These are phyloP conservation scores for Caenorhabditis auriculariae DNA, from an alignment of 2,888 invertebrate species.

Conservation along the genomic window DNA sequence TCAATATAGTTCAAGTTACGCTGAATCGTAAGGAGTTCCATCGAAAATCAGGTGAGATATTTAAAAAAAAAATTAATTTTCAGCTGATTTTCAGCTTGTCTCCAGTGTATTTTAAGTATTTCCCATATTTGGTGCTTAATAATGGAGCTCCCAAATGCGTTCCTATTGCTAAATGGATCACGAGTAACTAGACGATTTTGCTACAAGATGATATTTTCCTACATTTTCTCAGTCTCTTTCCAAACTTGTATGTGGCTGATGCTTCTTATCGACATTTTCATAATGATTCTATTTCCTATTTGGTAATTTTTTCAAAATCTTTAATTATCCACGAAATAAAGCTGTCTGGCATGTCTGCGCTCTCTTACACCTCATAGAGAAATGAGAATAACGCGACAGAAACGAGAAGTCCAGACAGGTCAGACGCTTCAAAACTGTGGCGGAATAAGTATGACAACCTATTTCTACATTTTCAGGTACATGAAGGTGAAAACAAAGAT, in stretches of 20 bases:
- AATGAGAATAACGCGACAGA: too few relatives aligned
- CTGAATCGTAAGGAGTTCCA: constrained; percentile 1
- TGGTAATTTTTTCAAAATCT: constrained; percentile 9
- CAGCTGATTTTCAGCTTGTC: constrained; percentile 8
- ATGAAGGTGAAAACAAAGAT: constrained; percentile 1
- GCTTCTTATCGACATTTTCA: constrained; percentile 12
- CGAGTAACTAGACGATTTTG: too few relatives aligned
- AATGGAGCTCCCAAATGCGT: constrained; percentile 12
- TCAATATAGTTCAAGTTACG: constrained; percentile 7
- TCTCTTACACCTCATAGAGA: too few relatives aligned
- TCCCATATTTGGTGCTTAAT: constrained; percentile 14
- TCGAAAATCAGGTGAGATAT: constrained; percentile 15
- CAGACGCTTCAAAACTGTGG: neutral
- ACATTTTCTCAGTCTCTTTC: constrained; percentile 18
- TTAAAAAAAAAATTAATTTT: neutral
- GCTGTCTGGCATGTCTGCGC: too few relatives aligned
- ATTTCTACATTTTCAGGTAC: constrained; percentile 11
- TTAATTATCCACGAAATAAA: too few relatives aligned
- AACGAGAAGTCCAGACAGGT: too few relatives aligned
- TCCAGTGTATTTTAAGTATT: constrained; percentile 12
- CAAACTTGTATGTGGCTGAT: constrained; percentile 17
- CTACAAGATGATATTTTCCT: constrained; percentile 10
- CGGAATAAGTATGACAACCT: too few relatives aligned
- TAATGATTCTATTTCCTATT: constrained; percentile 14
- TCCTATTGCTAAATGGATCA: constrained; percentile 6